These are phyloP conservation scores for Paracentrotus lividus DNA, from an alignment of 53 echinoderm and acorn worm species.

Conservation along the genomic window DNA sequence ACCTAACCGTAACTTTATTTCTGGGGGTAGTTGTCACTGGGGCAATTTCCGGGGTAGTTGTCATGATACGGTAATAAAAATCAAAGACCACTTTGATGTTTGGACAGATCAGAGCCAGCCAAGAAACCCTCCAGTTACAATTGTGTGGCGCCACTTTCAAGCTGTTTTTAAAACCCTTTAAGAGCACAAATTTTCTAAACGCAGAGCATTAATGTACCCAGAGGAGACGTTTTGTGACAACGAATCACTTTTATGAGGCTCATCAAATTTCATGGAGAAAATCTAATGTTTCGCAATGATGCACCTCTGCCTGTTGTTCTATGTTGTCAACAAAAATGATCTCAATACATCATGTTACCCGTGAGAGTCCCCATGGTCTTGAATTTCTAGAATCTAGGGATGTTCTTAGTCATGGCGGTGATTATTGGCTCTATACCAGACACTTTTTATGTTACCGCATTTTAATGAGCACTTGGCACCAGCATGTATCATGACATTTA, in stretches of 20 bases:
- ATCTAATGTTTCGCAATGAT: background rate
- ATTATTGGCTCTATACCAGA: background rate
- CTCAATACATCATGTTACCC: background rate
- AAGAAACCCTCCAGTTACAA: too few species aligned
- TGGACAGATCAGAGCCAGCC: too few species aligned
- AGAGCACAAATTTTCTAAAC: too few species aligned
- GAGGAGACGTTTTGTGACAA: background rate
- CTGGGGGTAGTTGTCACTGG: too few species aligned
- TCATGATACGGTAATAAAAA: too few species aligned
- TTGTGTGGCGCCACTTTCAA: too few species aligned
- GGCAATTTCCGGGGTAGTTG: too few species aligned
- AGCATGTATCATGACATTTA: slow-evolving; percentile 6
- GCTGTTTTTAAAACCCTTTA: too few species aligned
- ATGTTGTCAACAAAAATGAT: background rate
- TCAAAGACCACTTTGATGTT: too few species aligned
- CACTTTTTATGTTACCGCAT: background rate
- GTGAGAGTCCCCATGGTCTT: background rate
- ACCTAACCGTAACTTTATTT: too few species aligned
- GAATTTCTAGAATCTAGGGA: slow-evolving; percentile 18
- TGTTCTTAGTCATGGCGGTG: background rate
- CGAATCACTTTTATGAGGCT: background rate
- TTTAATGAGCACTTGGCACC: slow-evolving; percentile 36
- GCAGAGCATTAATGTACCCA: too few species aligned
- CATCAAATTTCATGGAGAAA: background rate
- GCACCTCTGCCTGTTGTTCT: background rate